Base-by-base conservation (phyloP, 2,888 invertebrate species). In the Brenthis ino region DNA sequence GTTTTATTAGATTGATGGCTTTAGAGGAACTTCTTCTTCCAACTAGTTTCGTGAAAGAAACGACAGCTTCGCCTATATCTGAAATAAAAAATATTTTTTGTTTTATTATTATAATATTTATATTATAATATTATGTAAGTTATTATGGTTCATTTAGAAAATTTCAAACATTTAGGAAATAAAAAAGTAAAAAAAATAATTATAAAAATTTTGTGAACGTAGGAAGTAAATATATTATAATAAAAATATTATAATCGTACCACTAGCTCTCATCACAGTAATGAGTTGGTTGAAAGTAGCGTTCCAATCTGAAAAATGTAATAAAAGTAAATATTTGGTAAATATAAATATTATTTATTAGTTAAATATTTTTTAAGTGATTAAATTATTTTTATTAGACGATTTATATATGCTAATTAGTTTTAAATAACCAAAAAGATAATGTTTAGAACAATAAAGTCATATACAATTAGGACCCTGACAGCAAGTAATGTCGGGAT, bases 61-160 rank as follows among this genome's bases (percentile, higher is more conserved):
- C n/a, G 4, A 74, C 79, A 0, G 84, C 88, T 3, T 84, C 82
- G 0, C 83, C 84, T 1, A 85, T 75, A 20, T 84, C 89, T 89
- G 77, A 1, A 79, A 75, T 64, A 14, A 43, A 50, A 37, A 37
- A 1, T 8, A 37, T 8, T 37, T 37, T 37, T 8, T 37, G 6
- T 37, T 6, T 37, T 37, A 37, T 37, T 37, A 37, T 37, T 37
- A 20, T 20, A 20, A 20, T 20, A 20, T 37, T 37, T 37, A 24
- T 24, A 4, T 2, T 24, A 4, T 24, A 24, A 24, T 24, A 24
- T 24, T 24, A 24, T 24, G 24, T 24, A 24, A 24, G 24, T 24
- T 24, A 4, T 24, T 24, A 24, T 24, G 24, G 24, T 24, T 24
- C 4, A 24, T 24, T 3, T 24, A 24, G 24, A 24, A 24, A 24